Evolutionary conservation across 2,113 vertebrate genomes (phyloP).

Genomic region (Dicaeum eximium): DNA sequence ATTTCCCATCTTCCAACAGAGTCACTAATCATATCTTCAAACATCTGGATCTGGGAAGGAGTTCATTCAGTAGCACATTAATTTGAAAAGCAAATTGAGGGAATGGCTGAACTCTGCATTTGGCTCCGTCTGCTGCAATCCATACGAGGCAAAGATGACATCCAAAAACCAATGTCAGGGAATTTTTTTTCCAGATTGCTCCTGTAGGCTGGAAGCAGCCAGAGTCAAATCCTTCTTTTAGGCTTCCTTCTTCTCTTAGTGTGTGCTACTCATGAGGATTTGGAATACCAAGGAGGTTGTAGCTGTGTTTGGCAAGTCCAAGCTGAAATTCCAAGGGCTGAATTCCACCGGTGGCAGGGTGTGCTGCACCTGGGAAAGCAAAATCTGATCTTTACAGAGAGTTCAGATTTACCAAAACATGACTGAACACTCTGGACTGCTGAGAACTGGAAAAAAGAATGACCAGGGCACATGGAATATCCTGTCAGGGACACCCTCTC

Average conservation of each 20-base stretch:
- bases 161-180: conserved; percentile 11
- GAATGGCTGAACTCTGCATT: conserved; percentile 14
- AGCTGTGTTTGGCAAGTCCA: not conserved
- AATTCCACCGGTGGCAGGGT: not conserved
- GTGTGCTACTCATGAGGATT: not conserved
- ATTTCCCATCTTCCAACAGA: conserved; percentile 5
- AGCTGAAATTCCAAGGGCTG: not conserved
- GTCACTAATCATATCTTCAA: conserved; percentile 34
- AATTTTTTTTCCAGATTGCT: conserved; percentile 26
- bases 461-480: not conserved
- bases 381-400: not conserved
- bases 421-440: not conserved
- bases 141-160: conserved; percentile 34
- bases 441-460: not conserved
- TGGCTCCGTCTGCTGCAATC: not conserved
- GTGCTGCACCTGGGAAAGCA: not conserved
- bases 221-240: not conserved
- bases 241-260: not conserved
- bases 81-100: conserved; percentile 33
- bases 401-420: not conserved
- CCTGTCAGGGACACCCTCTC: not conserved
- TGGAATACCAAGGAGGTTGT: not conserved
- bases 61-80: not conserved
- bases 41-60: conserved; percentile 13
- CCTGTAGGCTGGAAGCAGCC: not conserved